A percentile compares a stretch with the other conserved stretches of the same genome.
These are phyloP conservation scores for Sebastes schlegelii DNA, from an alignment of 2,113 vertebrate genomes.

Conservation along the genomic window DNA sequence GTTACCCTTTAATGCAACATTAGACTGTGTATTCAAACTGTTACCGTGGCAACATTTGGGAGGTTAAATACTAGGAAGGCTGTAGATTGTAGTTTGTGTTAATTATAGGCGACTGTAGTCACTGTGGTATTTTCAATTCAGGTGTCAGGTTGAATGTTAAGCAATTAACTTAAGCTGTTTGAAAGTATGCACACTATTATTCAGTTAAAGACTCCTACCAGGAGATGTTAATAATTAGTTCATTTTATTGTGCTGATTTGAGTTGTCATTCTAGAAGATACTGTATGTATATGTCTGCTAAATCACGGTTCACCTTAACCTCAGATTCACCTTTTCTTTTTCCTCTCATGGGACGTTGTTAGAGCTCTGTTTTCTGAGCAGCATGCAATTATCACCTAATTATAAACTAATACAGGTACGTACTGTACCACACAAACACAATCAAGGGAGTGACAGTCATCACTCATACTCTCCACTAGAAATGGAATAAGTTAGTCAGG, in stretches of 20 bases:
- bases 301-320: slow-evolving; percentile 9
- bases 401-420: slow-evolving; percentile 8
- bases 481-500: neutral
- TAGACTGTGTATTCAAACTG: neutral
- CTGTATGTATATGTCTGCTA: neutral
- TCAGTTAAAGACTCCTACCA: neutral
- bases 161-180: neutral
- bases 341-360: slow-evolving; percentile 62
- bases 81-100: neutral
- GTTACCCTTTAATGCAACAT: neutral
- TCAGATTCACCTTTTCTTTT: neutral
- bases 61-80: neutral
- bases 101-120: neutral
- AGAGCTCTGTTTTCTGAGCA: slow-evolving; percentile 30
- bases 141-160: neutral
- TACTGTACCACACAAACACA: slow-evolving; percentile 6
- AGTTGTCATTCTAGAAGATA: neutral
- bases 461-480: neutral
- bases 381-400: slow-evolving; percentile 49
- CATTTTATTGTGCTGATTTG: neutral
- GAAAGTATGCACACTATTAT: neutral
- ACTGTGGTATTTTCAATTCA: neutral
- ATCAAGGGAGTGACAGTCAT: slow-evolving; percentile 1
- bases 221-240: neutral
- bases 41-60: neutral